Evolutionary conservation across 2,113 vertebrate genomes (phyloP).

Genomic region (Gadus chalcogrammus): DNA sequence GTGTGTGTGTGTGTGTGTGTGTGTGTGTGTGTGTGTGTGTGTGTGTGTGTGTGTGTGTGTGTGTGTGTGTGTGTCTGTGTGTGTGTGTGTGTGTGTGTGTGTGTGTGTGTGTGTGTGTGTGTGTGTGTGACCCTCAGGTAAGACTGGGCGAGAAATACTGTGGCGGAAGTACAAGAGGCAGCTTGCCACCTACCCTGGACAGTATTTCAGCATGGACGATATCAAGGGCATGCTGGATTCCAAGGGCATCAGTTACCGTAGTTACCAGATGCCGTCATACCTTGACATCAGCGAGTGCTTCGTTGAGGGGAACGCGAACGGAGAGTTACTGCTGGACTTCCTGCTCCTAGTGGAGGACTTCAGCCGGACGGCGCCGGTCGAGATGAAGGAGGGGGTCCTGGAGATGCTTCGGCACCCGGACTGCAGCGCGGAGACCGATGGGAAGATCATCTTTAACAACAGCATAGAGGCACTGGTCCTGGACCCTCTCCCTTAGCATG

Average conservation of each 20-base stretch:
- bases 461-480: conserved; percentile 76
- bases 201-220: conserved; percentile 71
- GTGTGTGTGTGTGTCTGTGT: not conserved
- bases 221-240: conserved; percentile 75
- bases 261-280: conserved; percentile 74
- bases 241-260: conserved; percentile 71
- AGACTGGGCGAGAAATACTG: conserved; percentile 79
- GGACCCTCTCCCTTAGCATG: conserved; percentile 32
- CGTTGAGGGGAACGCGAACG: conserved; percentile 76
- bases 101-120: not conserved
- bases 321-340: conserved; percentile 88
- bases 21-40: not conserved
- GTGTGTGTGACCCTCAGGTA: conserved; percentile 53
- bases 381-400: conserved; percentile 76
- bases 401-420: conserved; percentile 76
- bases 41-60: not conserved
- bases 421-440: conserved; percentile 76
- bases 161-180: conserved; percentile 70
- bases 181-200: conserved; percentile 58
- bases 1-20: not conserved
- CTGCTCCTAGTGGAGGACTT: conserved; percentile 84
- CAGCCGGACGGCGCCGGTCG: conserved; percentile 74
- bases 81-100: not conserved
- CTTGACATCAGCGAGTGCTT: conserved; percentile 92
- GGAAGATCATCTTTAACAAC: conserved; percentile 84